These are phyloP conservation scores for Timandra comae DNA, from an alignment of 2,888 invertebrate genomes.

Conservation along the genomic window DNA sequence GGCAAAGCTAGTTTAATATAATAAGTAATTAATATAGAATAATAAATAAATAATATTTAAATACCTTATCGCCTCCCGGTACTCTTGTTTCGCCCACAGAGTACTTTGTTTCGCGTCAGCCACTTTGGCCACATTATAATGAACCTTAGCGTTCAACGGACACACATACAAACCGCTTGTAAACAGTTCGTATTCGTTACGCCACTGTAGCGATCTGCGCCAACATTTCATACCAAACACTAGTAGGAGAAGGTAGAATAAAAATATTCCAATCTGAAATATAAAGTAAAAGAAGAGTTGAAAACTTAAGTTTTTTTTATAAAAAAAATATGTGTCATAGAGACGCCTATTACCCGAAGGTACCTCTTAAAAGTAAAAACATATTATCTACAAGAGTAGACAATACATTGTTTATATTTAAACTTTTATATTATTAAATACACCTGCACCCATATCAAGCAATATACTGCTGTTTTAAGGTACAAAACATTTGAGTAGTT, in stretches of 20 bases:
- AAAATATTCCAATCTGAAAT: slow-evolving; percentile 27
- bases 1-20: too few species aligned
- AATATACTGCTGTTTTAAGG: too few species aligned
- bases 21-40: background rate
- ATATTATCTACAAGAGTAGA: too few species aligned
- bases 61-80: slow-evolving; percentile 85
- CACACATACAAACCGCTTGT: slow-evolving; percentile 89
- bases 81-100: slow-evolving; percentile 84
- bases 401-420: too few species aligned
- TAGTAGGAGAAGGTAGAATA: slow-evolving; percentile 33
- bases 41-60: background rate
- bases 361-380: too few species aligned
- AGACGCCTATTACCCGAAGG: too few species aligned
- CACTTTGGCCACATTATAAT: slow-evolving; percentile 94
- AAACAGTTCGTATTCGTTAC: slow-evolving; percentile 86
- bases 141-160: slow-evolving; percentile 95
- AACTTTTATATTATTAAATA: too few species aligned
- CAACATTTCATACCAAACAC: slow-evolving; percentile 63
- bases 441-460: too few species aligned
- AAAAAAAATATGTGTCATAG: too few species aligned
- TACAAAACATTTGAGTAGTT: too few species aligned
- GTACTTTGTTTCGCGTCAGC: slow-evolving; percentile 84
- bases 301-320: too few species aligned
- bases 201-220: slow-evolving; percentile 87
- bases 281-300: background rate